Evolutionary conservation across 92 coral and sea anemone genomes (phyloP), one percentile per base, ranked within the genome.

Genomic region (Hydrozoanthus gracilis): DNA sequence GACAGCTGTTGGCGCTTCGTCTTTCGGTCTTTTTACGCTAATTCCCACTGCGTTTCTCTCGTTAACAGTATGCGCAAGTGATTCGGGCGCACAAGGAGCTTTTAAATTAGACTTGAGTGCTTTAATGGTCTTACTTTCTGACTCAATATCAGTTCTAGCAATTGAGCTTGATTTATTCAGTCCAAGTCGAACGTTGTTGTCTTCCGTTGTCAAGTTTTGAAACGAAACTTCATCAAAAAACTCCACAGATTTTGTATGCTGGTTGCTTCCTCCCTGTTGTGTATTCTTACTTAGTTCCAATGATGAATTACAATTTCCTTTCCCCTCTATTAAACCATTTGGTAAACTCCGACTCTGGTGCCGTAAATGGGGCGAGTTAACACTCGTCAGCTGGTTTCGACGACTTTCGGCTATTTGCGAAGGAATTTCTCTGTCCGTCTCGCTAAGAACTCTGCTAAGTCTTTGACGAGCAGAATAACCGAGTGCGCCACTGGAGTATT

Each of bases 381-480:
- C 73, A 5, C 83, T 82, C 46, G 91, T 87, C 17, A 91, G 83
- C 8, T 95, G 91, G 69, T 86, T 95, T 77, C 89, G 89, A 47
- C 78, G 90, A 8, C 65, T 82, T 4, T 92, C 98, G 7, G 55
- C 86, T 11, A 78, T 15, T 18, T 83, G 88, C 10, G 93, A 87
- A 4, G 95, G 88, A 17, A 83, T 44, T 9, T 90, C 93, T 67
- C 83, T 82, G 5, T 94, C 98, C 0, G 95, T 92, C 35, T 94
- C 93, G 86, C 96, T 91, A 18, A 93, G 75, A 85, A 93, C 84
- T 7, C 93, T 86, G 83, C 95, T 93, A 7, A 89, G 82, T 51
- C 96, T 47, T 51, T 72, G 71, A 44, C 89, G 87, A n/a, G 89
- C 70, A 70, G 74, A 65, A 11, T 44, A 17, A 3, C 49, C 62